Evolutionary conservation across 2,113 vertebrate genomes (phyloP).

Genomic region (Phaethon lepturus): DNA sequence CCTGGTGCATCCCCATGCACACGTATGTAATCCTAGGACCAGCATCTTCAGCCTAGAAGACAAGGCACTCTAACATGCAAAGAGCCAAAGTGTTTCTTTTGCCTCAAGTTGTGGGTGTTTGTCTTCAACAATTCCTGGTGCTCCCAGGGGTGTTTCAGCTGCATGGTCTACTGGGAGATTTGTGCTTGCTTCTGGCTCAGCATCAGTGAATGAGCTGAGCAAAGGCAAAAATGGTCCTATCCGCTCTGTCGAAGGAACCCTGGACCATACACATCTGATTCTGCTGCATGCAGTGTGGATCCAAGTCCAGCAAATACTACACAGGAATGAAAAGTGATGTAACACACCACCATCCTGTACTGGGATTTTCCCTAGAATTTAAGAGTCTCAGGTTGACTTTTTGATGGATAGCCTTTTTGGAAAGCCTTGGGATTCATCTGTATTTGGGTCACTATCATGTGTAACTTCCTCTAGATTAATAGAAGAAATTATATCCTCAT

Average conservation of each 20-base stretch:
- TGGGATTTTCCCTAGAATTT: not conserved
- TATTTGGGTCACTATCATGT: not conserved
- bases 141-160: not conserved
- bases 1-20: not conserved
- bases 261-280: not conserved
- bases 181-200: not conserved
- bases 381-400: not conserved
- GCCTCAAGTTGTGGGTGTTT: no score
- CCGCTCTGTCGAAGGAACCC: not conserved
- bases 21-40: not conserved
- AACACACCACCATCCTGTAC: not conserved
- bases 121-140: not conserved
- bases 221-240: not conserved
- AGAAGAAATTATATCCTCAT: not conserved
- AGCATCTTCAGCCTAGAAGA: not conserved
- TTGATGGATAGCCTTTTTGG: not conserved
- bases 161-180: not conserved
- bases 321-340: not conserved
- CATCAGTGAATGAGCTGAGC: not conserved
- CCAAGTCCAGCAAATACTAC: not conserved
- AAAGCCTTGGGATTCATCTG: not conserved
- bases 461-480: not conserved
- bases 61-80: accelerated
- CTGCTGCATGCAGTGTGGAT: not conserved
- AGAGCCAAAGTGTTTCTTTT: not conserved